Conservation (phyloP, 1,140 invertebrate species). For the Ips nitidus region DNA sequence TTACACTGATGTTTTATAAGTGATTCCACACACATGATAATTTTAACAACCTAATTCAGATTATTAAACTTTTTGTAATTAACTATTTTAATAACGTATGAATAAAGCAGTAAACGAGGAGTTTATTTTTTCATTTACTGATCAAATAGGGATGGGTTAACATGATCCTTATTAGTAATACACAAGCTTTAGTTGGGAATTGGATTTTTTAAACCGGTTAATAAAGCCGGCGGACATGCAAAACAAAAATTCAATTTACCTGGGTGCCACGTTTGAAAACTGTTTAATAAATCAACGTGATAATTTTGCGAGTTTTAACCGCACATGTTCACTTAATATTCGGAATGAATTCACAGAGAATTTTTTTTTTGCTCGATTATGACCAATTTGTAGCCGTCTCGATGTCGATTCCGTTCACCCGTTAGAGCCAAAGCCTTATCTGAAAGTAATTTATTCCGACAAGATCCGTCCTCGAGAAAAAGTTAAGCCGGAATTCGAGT, state of each 20-base stretch:
- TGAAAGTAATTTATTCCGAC: background rate
- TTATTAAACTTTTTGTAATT: too few species aligned
- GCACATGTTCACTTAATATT: slow-evolving; percentile 5
- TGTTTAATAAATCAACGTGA: slow-evolving; percentile 12
- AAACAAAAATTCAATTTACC: background rate
- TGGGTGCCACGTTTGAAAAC: slow-evolving; percentile 1
- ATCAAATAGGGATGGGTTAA: too few species aligned
- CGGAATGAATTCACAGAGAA: background rate
- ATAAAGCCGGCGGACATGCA: background rate
- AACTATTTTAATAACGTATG: too few species aligned
- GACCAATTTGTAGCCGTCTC: background rate
- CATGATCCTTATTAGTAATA: too few species aligned
- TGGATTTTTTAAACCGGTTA: too few species aligned
- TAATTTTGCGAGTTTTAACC: slow-evolving; percentile 1
- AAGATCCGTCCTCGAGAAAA: background rate
- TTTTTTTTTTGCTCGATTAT: background rate
- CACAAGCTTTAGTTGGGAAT: too few species aligned
- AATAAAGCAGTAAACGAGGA: too few species aligned
- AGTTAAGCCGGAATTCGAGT: slow-evolving; percentile 4
- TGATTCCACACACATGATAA: too few species aligned
- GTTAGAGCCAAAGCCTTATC: background rate
- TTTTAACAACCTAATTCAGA: too few species aligned
- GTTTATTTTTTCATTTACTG: too few species aligned
- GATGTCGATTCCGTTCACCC: background rate
- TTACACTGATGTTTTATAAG: too few species aligned